Evolutionary conservation across 2,113 vertebrate species (phyloP).

Genomic region (Myotis brandtii): DNA sequence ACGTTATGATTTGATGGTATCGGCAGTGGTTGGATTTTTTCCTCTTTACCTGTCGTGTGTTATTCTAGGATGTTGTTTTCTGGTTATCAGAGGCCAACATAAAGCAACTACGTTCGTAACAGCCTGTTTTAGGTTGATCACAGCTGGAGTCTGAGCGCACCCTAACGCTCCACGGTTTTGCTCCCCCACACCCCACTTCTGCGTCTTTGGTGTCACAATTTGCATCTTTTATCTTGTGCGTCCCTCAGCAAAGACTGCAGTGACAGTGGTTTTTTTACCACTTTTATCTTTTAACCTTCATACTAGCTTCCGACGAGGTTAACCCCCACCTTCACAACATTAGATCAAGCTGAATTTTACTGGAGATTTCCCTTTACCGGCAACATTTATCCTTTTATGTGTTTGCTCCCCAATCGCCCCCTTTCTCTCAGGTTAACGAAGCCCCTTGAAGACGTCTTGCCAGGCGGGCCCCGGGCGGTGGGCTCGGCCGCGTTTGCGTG

Average conservation of each 20-base stretch:
- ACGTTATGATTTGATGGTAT: background rate
- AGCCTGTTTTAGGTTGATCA: background rate
- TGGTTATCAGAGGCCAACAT: background rate
- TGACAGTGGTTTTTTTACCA: background rate
- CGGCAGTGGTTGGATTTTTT: rapidly evolving
- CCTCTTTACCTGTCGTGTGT: too few species aligned
- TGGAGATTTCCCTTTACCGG: too few species aligned
- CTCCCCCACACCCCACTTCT: background rate
- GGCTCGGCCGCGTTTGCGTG: too few species aligned
- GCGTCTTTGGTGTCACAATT: background rate
- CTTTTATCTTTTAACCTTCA: background rate
- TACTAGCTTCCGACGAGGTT: background rate
- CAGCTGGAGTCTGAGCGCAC: background rate
- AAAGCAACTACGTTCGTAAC: too few species aligned
- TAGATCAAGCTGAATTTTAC: background rate
- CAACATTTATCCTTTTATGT: too few species aligned
- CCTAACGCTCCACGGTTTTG: background rate
- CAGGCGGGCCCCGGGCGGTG: too few species aligned
- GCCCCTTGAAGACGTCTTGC: too few species aligned
- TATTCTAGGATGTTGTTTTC: too few species aligned
- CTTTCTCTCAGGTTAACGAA: too few species aligned
- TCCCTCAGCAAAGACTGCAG: background rate
- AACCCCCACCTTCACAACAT: background rate
- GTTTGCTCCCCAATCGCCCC: too few species aligned
- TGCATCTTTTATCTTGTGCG: background rate